phyloP scores from a whole-genome alignment of 2,888 invertebrate species.

The Chalcosyrphus nemorum region DNA sequence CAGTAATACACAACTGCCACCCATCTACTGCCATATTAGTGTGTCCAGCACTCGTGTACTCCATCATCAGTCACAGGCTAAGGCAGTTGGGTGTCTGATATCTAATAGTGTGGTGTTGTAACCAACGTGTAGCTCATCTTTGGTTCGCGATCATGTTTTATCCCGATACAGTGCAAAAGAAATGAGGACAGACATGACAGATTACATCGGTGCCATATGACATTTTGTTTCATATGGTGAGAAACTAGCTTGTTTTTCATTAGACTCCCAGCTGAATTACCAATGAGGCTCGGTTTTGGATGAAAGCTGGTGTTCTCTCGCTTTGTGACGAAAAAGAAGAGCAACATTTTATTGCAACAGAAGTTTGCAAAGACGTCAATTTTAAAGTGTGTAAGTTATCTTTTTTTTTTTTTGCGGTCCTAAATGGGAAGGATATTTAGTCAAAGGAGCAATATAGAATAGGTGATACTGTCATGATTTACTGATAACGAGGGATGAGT shows the following conservation, averaged over 20 bases:
- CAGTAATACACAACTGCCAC: slow-evolving; percentile 29
- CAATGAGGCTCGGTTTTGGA: slow-evolving; percentile 31
- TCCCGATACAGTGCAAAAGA: slow-evolving; percentile 60
- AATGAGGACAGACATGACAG: slow-evolving; percentile 72
- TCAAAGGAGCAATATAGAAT: too few relatives aligned
- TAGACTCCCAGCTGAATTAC: slow-evolving; percentile 36
- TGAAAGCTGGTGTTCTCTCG: not conserved
- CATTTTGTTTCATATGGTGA: slow-evolving; percentile 68
- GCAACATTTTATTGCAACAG: not conserved
- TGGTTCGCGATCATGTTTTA: slow-evolving; percentile 58
- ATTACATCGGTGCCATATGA: slow-evolving; percentile 71
- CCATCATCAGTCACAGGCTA: slow-evolving; percentile 43
- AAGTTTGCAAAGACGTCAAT: not conserved
- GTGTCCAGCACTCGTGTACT: slow-evolving; percentile 52
- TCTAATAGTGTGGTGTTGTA: slow-evolving; percentile 57
- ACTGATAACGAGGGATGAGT: too few relatives aligned
- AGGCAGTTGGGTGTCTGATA: slow-evolving; percentile 64
- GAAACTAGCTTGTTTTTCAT: slow-evolving; percentile 23
- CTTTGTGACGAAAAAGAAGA: not conserved
- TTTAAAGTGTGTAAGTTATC: not conserved
- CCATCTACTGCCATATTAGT: slow-evolving; percentile 49
- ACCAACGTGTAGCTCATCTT: slow-evolving; percentile 65
- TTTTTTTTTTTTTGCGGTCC: too few relatives aligned
- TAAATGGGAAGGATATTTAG: too few relatives aligned
- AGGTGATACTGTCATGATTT: too few relatives aligned